Evolutionary conservation across 2,888 invertebrate genomes (phyloP).

Genomic region (Erynnis tages): DNA sequence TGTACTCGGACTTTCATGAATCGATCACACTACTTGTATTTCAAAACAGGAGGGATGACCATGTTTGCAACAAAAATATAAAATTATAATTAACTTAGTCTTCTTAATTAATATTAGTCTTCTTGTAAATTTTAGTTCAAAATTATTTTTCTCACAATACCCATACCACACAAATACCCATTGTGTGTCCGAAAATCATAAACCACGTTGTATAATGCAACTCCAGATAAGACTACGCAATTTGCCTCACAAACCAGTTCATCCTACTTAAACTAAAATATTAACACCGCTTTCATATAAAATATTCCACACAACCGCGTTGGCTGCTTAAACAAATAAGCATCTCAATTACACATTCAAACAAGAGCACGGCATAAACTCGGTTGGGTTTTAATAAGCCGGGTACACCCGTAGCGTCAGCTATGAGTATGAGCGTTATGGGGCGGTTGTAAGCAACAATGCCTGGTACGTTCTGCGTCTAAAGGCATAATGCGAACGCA

Average conservation of each 20-base stretch:
- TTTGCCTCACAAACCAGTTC: constrained; percentile 14
- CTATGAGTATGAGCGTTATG: constrained; percentile 63
- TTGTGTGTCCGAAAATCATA: constrained; percentile 2
- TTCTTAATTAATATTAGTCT: too few relatives aligned
- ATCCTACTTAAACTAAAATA: constrained; percentile 23
- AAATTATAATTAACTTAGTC: too few relatives aligned
- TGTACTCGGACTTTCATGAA: too few relatives aligned
- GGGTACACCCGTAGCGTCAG: constrained; percentile 51
- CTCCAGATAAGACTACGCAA: constrained; percentile 17
- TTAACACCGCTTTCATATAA: constrained; percentile 18
- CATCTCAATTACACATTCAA: constrained; percentile 56
- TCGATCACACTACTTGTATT: too few relatives aligned
- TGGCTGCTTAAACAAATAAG: constrained; percentile 49
- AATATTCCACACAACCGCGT: constrained; percentile 38
- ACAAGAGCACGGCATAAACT: constrained; percentile 47
- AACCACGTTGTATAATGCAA: constrained; percentile 7
- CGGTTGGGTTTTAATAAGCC: constrained; percentile 58
- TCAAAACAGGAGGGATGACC: too few relatives aligned
- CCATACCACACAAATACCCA: background rate
- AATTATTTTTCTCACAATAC: too few relatives aligned
- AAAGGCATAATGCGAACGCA: constrained; percentile 60
- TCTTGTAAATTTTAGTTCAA: too few relatives aligned
- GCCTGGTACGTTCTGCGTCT: constrained; percentile 44
- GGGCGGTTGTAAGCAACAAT: constrained; percentile 61
- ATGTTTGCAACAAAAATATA: too few relatives aligned